Base-by-base conservation (phyloP, 2,113 vertebrate species). In the Noctilio leporinus region DNA sequence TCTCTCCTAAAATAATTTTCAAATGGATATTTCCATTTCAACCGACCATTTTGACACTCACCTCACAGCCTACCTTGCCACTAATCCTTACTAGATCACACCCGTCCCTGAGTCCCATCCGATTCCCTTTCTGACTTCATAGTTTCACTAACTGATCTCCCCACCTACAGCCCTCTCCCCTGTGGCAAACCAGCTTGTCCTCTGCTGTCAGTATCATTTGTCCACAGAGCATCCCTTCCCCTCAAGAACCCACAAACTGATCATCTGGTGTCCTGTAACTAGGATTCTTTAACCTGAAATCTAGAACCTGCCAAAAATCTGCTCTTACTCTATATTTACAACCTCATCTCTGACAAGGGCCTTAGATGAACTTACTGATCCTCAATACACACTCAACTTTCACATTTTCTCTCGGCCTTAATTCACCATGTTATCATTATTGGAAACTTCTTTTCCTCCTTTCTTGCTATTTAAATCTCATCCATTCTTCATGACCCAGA, bases 91-190 rank as follows among this genome's bases (percentile, higher is more conserved):
- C 30, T 43, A 35, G 55, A 20, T 38, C 33, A 38, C 9, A 4
- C 2, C 24, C 19, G 30, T 22, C 2, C 28, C 33, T 0, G 15
- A 10, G 5, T 45, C 1, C 22, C 15, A 24, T n/a, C 33, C 30
- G 65, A n/a, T 45, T 30, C 17, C 10, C 1, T 69, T 73, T 45
- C 7, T 17, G 33, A 51, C 19, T 77, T 24, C 7, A 17, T 22
- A 45, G 14, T 59, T 57, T 16, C 15, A 55, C 1, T 43, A n/a
- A 53, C 24, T 53, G 30, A 15, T 33, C 43, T 38, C 28, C 51
- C n/a, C 33, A 17, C 15, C 33, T 62, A 59, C 72, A 70, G 14
- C 11, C 30, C 95, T 59, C 16, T 2, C 16, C 1, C 11, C 22
- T 26, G 26, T 26, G 26, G 43, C 40, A 83, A 38, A 59, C 24